Conservation (phyloP, 2,888 invertebrate genomes). For the Cantharis nigra region DNA sequence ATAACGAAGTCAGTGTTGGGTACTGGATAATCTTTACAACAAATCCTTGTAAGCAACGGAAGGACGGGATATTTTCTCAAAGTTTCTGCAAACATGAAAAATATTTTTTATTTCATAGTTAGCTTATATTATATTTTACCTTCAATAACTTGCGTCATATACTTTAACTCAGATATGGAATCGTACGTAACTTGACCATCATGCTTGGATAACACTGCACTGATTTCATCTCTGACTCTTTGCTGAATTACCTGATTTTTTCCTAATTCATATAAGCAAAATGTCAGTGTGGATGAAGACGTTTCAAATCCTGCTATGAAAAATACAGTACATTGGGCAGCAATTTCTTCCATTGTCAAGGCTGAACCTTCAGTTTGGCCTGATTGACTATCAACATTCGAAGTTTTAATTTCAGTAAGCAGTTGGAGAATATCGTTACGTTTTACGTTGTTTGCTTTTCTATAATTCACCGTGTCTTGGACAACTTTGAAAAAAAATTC, state of each 20-base stretch:
- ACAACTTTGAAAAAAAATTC: not conserved
- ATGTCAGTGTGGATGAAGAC: conserved; percentile 64
- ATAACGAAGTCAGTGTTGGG: conserved; percentile 35
- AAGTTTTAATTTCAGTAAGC: not conserved
- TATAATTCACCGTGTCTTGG: not conserved
- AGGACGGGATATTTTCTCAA: conserved; percentile 49
- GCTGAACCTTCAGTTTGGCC: conserved; percentile 6
- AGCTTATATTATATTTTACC: too few species aligned
- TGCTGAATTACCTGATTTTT: conserved; percentile 59
- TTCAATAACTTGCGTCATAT: conserved; percentile 61
- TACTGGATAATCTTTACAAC: conserved; percentile 37
- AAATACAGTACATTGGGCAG: conserved; percentile 63
- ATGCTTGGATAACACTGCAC: conserved; percentile 52
- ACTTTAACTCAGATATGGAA: conserved; percentile 61
- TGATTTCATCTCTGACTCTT: conserved; percentile 58
- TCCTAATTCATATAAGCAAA: conserved; percentile 61
- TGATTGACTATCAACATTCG: not conserved
- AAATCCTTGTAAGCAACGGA: conserved; percentile 37
- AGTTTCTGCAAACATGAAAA: conserved; percentile 42
- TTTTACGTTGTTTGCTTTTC: not conserved
- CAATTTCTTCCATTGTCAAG: conserved; percentile 58
- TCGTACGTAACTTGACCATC: conserved; percentile 60
- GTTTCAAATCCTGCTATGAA: conserved; percentile 70
- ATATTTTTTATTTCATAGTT: too few species aligned
- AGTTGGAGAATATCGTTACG: not conserved